Percentiles rank a stretch among this genome's conserved stretches.
phyloP scores from a whole-genome alignment of 2,888 invertebrate species.

The Troides oblongomaculatus region DNA sequence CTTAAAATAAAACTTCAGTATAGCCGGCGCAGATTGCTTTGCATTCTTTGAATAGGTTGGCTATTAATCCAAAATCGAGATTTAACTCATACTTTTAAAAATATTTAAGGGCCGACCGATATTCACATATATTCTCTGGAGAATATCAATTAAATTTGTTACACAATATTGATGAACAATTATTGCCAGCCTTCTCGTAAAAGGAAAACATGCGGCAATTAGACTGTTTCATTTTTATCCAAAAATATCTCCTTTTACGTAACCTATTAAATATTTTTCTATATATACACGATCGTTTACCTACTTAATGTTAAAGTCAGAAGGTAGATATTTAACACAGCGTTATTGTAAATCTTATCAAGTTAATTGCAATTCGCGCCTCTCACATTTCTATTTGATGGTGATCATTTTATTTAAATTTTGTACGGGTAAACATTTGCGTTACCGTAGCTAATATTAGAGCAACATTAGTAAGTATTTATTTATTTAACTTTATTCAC shows the following conservation, averaged over 20 bases:
- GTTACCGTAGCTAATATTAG: background rate
- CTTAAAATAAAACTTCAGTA: slow-evolving; percentile 13
- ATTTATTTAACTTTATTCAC: no score
- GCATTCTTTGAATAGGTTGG: no score
- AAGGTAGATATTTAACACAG: background rate
- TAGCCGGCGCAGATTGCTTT: background rate
- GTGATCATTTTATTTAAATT: background rate
- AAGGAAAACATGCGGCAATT: no score
- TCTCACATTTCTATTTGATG: background rate
- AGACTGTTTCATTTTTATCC: background rate
- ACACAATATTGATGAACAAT: no score
- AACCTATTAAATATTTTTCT: background rate
- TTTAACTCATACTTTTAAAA: no score
- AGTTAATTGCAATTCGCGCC: background rate
- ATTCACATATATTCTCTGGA: no score
- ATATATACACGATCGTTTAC: background rate
- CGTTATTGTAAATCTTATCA: background rate
- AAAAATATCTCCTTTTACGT: background rate
- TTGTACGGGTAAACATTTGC: background rate
- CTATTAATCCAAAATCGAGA: no score
- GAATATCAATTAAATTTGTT: no score
- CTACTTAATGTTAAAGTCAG: background rate
- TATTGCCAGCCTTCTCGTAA: no score
- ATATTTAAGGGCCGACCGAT: no score
- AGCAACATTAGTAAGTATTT: background rate